Evolutionary conservation across 2,113 vertebrate species (phyloP).

Genomic region (Strigops habroptila): DNA sequence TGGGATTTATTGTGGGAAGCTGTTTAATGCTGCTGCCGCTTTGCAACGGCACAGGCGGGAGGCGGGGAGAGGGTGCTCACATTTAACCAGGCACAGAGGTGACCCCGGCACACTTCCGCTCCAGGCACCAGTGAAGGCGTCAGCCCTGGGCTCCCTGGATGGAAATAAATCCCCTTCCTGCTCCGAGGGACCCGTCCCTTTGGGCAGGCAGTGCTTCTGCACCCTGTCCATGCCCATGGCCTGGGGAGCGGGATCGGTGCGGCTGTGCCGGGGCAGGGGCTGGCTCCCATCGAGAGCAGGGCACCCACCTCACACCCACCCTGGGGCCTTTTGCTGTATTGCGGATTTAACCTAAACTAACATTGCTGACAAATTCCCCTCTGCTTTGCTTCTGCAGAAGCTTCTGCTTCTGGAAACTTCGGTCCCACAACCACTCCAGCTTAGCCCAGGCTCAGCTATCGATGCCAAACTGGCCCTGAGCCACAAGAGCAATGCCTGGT

Average conservation of each 20-base stretch:
- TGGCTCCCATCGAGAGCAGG: not conserved
- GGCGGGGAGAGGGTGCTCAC: not conserved
- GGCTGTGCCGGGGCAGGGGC: not conserved
- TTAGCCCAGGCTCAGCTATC: not conserved
- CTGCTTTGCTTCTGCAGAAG: not conserved
- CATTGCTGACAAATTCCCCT: not conserved
- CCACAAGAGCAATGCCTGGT: accelerated
- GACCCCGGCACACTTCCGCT: not conserved
- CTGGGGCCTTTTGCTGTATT: not conserved
- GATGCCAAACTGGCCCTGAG: not conserved
- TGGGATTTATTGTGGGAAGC: not conserved
- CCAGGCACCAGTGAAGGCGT: accelerated
- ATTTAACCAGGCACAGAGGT: not conserved
- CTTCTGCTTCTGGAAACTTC: not conserved
- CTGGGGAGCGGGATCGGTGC: accelerated
- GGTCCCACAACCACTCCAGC: not conserved
- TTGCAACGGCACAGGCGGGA: accelerated
- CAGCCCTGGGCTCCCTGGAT: not conserved
- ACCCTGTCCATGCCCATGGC: not conserved
- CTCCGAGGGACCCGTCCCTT: accelerated
- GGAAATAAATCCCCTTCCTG: not conserved
- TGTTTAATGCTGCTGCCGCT: not conserved
- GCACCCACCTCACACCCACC: not conserved
- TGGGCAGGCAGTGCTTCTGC: not conserved
- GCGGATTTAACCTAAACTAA: not conserved